Evolutionary conservation across 2,113 vertebrate genomes (phyloP).

Genomic region (Rhinolophus sinicus): DNA sequence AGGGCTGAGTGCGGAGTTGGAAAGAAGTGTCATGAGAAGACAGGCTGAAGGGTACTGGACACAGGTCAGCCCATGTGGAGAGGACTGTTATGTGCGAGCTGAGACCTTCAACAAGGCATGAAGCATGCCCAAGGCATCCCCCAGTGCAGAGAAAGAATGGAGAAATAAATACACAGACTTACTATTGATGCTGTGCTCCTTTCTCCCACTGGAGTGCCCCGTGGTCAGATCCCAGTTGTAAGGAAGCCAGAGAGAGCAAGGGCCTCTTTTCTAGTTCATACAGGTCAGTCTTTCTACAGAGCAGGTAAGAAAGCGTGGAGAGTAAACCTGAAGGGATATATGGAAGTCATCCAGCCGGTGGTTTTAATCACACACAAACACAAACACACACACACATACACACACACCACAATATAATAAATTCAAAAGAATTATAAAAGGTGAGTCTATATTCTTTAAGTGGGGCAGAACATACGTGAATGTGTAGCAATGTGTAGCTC

Average conservation of each 20-base stretch:
- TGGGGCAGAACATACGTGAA: background rate
- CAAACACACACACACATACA: accelerated
- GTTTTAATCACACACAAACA: background rate
- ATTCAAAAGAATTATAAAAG: slow-evolving; percentile 13
- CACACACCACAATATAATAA: background rate
- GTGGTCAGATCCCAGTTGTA: background rate
- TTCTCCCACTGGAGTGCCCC: accelerated
- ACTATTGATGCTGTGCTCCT: accelerated
- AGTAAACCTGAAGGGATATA: background rate
- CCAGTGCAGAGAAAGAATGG: background rate
- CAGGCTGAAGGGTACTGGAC: too few species aligned
- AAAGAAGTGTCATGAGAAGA: too few species aligned
- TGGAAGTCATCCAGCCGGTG: background rate
- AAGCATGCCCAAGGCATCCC: too few species aligned
- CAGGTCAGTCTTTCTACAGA: background rate
- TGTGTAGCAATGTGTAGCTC: background rate
- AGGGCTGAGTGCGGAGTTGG: background rate
- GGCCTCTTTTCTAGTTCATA: background rate
- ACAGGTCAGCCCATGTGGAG: accelerated
- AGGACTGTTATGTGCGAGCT: background rate
- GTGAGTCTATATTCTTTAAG: background rate
- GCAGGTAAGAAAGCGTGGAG: background rate
- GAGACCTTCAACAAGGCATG: too few species aligned
- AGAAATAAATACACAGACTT: background rate
- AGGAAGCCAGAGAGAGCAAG: background rate